Evolutionary conservation across 2,797 vertebrate species (phyloP), one percentile per base, ranked within the genome.

Genomic region (Percopsis omiscomaycus): DNA sequence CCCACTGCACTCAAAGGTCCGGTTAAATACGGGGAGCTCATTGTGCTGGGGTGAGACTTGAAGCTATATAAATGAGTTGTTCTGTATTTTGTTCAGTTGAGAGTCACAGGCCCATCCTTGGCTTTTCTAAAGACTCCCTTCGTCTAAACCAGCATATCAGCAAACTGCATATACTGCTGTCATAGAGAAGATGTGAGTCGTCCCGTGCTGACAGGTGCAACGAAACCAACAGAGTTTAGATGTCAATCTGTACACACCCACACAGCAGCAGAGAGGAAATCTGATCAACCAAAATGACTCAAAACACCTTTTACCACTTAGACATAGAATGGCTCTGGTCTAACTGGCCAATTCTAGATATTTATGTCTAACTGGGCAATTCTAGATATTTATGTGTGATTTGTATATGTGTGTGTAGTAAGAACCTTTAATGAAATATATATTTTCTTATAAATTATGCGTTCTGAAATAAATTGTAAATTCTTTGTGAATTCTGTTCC

Each of bases 1-100:
- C 56, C 70, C 22, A 88, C 93, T 3, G 85, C 88, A 68, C 81
- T 81, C 87, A 96, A 97, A 92, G 93, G 92, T 81, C 91, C 92
- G 50, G 92, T 95, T 71, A 95, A 95, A 74, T 97, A 98, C 84
- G 96, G 96, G 89, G 96, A 98, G 94, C 92, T 98, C 83, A 94
- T 98, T 61, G 91, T 98, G 55, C 87, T 98, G 73, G 96, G 96
- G 96, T 98, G 91, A 93, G 94, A 73, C 0, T 16, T 14, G 15
- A 52, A 10, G 3, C 8, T 22, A 27, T 22, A 52, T 52, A 16
- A 16, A 51, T 27, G 28, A 27, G 28, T 52, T 29, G 3, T 29
- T 54, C 22, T 29, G 5, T 53, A 1, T 12, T 12, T 28, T 2
- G 32, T 37, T 37, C 30, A 32, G 6, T 32, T 37, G 32, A 37